Base-by-base conservation (phyloP, 2,797 vertebrate genomes). In the Liparis tanakae region DNA sequence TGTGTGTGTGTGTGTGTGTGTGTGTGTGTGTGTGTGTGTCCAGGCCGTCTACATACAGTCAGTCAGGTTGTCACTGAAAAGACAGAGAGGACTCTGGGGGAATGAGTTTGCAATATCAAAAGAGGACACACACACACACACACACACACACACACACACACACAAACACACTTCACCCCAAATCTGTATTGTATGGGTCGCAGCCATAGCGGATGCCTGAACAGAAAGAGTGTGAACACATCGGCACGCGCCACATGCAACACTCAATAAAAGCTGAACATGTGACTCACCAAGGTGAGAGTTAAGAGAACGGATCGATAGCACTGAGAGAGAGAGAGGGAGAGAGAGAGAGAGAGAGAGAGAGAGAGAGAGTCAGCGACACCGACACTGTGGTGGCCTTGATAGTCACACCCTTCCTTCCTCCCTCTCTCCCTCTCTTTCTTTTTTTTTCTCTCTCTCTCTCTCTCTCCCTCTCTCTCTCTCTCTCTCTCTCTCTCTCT, bases 51-150 rank as follows among this genome's bases (percentile, higher is more conserved):
- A 71, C 67, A 79, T 68, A 85, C 74, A 79, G 76, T 80, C 74
- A 79, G 76, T 80, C 72, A 80, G 74, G 82, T 67, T 84, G 79
- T 83, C 82, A 85, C 54, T 59, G 75, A 76, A 64, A 84, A 79
- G 84, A 88, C 86, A 80, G 57, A 64, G 25, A 25, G 58, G 79
- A 79, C 87, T 85, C 87, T 68, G 39, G 85, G 78, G 83, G 73
- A 78, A 86, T 89, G 84, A 88, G 84, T 77, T 86, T 79, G 81
- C 84, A 88, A 72, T 88, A 88, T 75, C 46, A 78, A 81, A 81
- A 63, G 66, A 58, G 25, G 2, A n/a, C n/a, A 43, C 22, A 22
- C 5, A 34, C 30, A 55, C 41, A 64, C 54, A 43, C 44, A 36
- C 51, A 57, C 53, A 56, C 37, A 61, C 9, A 15, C 58, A 56